Evolutionary conservation across 2,113 vertebrate species (phyloP).

Genomic region (Gnathonemus longibarbis): DNA sequence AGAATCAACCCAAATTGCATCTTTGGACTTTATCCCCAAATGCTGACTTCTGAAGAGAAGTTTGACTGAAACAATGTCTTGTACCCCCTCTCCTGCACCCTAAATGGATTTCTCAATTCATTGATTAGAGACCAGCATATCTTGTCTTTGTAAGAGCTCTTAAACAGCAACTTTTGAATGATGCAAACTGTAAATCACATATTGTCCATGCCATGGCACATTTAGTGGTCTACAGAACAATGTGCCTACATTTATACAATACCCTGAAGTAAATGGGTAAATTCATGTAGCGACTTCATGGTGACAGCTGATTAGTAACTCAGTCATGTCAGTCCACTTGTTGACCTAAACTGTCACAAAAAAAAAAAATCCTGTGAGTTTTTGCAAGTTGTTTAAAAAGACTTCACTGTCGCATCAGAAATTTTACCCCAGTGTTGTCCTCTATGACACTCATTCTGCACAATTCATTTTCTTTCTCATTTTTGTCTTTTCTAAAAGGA

Average conservation of each 20-base stretch:
- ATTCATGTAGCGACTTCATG: conserved; percentile 19
- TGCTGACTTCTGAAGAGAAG: background rate
- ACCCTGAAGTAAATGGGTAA: background rate
- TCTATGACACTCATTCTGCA: background rate
- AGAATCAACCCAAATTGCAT: background rate
- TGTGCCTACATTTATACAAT: background rate
- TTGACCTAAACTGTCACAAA: conserved; percentile 4
- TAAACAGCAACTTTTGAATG: background rate
- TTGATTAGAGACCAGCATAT: background rate
- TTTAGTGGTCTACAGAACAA: conserved; percentile 14
- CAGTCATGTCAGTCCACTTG: background rate
- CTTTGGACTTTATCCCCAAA: background rate
- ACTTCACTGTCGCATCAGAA: background rate
- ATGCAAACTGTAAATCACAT: conserved; percentile 6
- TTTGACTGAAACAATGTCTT: background rate
- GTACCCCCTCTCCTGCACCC: background rate
- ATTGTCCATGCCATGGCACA: background rate
- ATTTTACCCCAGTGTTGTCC: conserved; percentile 3
- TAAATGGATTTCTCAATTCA: background rate
- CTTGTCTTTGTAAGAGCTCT: background rate
- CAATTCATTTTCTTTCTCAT: background rate
- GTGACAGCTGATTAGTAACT: background rate
- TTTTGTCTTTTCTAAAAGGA: background rate
- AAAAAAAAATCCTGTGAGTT: conserved; percentile 4
- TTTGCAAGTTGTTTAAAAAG: background rate